Base-by-base conservation (phyloP, 2,113 vertebrate genomes). In the Chaetorhynchus papuensis region DNA sequence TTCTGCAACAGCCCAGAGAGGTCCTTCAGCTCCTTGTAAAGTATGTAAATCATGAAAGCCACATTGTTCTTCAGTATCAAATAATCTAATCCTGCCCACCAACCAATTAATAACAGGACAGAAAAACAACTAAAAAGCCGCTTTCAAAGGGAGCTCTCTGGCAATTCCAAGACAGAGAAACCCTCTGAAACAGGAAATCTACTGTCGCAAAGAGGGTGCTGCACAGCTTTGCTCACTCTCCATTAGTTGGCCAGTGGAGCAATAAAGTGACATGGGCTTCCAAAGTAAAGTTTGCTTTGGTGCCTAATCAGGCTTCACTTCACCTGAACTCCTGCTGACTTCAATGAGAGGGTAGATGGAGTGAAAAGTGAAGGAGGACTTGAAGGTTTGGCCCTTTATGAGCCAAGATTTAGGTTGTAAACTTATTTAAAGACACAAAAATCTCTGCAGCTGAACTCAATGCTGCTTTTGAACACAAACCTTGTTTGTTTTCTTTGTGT, bases 211-310 rank as follows among this genome's bases (percentile, higher is more conserved):
- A 74, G 49, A 79, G 41, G 13, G 76, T 71, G 79, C 83, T 45
- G 76, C 68, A 81, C n/a, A 75, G 57, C 69, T 94, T 78, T 81
- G 69, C 83, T 83, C 69, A 61, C 53, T 82, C 56, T 52, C 81
- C 31, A 14, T 75, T 65, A 71, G 70, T 3, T 87, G 76, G 79
- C 53, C 41, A 83, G 37, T 22, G 26, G 27, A 92, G 79, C 60
- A 81, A 47, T 60, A 53, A 93, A 78, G 53, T 49, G 64, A 82
- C 60, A 68, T 10, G 3, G 10, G 60, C 71, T 91, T 96, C 94
- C 96, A 96, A 96, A 94, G 53, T 68, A 94, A 96, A 92, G 93
- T 92, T 96, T 96, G 69, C 61, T 92, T 93, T 96, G 90, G 90
- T 96, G 60, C 61, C 83, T 92, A 85, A 94, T 90, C 87, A 90